Conservation (phyloP, 1,140 invertebrate species). For the Aphaenogaster rudis region DNA sequence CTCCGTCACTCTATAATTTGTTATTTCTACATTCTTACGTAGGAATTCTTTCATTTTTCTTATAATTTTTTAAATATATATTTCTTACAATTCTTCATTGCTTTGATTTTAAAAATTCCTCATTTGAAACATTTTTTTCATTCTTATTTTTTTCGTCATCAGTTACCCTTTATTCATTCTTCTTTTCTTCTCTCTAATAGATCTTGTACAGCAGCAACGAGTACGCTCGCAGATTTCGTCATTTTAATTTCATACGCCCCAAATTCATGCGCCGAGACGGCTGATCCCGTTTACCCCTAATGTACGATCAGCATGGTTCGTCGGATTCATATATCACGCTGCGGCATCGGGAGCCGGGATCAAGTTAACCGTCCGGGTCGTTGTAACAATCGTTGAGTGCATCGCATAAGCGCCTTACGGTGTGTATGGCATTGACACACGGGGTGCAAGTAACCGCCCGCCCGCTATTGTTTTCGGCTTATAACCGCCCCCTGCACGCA, state of each 20-base stretch:
- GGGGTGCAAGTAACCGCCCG: slow-evolving; percentile 73
- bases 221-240: slow-evolving; percentile 14
- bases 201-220: neutral
- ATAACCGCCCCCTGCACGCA: slow-evolving; percentile 67
- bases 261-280: slow-evolving; percentile 61
- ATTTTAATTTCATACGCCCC: slow-evolving; percentile 51
- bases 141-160: neutral
- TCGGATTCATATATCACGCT: slow-evolving; percentile 66
- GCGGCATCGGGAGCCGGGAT: slow-evolving; percentile 67
- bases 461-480: slow-evolving; percentile 75
- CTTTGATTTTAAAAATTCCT: neutral
- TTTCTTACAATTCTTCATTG: neutral
- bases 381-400: slow-evolving; percentile 72
- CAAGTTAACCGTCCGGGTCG: slow-evolving; percentile 71
- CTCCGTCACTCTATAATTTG: slow-evolving; percentile 42
- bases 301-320: slow-evolving; percentile 73
- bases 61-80: neutral
- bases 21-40: slow-evolving; percentile 45
- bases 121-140: neutral
- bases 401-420: slow-evolving; percentile 74
- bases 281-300: slow-evolving; percentile 59
- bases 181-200: neutral
- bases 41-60: neutral
- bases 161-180: neutral
- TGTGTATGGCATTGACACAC: slow-evolving; percentile 75